Evolutionary conservation across 2,888 invertebrate species (phyloP).

Genomic region (Protodeltote pygarga): DNA sequence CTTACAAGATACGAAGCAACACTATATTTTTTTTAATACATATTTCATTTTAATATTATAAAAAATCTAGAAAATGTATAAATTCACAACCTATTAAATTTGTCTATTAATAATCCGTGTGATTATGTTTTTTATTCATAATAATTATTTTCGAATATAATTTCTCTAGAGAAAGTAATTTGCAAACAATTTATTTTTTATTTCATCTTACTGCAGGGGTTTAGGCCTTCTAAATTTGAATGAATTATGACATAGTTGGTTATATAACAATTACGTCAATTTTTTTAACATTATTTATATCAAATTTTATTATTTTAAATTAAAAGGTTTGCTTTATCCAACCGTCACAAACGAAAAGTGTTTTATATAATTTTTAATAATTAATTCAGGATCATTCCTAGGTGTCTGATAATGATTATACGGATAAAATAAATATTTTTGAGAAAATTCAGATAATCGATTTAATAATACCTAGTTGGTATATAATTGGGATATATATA

Average conservation of each 20-base stretch:
- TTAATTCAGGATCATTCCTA: too few species aligned
- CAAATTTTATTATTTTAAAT: too few species aligned
- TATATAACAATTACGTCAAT: slow-evolving; percentile 27
- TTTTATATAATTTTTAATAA: too few species aligned
- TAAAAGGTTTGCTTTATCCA: too few species aligned
- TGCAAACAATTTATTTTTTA: slow-evolving; percentile 48
- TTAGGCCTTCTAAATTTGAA: slow-evolving; percentile 65
- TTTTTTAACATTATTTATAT: slow-evolving; percentile 7
- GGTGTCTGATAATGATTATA: too few species aligned
- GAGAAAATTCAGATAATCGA: too few species aligned
- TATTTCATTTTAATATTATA: slow-evolving; percentile 73
- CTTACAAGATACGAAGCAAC: slow-evolving; percentile 56
- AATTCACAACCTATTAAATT: slow-evolving; percentile 86
- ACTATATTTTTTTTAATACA: slow-evolving; percentile 59
- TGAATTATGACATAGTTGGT: slow-evolving; percentile 25
- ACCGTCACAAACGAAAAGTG: too few species aligned
- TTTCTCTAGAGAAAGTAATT: slow-evolving; percentile 56
- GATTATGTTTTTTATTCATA: slow-evolving; percentile 50
- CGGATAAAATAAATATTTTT: too few species aligned
- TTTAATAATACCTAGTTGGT: too few species aligned
- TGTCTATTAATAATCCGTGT: slow-evolving; percentile 71
- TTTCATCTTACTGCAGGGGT: slow-evolving; percentile 51
- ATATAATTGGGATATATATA: too few species aligned
- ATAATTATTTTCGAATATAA: slow-evolving; percentile 52
- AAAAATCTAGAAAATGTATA: slow-evolving; percentile 86